These are phyloP conservation scores for Sinotaia quadrata DNA, from an alignment of 2,888 invertebrate species.

Conservation along the genomic window DNA sequence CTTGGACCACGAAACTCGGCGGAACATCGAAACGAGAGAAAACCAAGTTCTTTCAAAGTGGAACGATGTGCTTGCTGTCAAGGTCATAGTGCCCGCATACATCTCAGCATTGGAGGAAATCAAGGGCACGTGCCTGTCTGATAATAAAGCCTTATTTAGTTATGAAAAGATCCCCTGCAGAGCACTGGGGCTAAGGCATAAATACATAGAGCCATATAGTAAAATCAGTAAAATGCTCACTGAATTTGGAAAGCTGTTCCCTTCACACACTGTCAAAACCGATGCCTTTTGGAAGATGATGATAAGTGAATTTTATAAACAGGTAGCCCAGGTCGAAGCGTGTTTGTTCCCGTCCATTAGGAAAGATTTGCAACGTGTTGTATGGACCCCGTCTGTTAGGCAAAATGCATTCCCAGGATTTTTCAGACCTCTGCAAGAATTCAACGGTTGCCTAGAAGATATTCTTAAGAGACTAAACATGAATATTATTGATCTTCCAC, in stretches of 20 bases:
- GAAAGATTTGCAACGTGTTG: background rate
- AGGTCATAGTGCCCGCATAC: slow-evolving; percentile 61
- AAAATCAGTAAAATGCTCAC: too few species aligned
- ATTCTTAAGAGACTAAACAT: slow-evolving; percentile 29
- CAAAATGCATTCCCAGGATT: background rate
- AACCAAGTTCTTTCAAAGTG: slow-evolving; percentile 45
- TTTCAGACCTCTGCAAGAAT: background rate
- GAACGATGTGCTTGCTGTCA: slow-evolving; percentile 53
- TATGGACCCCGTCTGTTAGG: slow-evolving; percentile 6
- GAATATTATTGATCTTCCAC: slow-evolving; percentile 30
- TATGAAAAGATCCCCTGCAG: too few species aligned
- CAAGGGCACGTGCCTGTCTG: slow-evolving; percentile 19
- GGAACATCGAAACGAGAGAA: slow-evolving; percentile 25
- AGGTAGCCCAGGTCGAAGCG: background rate
- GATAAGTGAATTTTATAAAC: background rate
- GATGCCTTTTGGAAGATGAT: slow-evolving; percentile 8
- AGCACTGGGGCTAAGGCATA: too few species aligned
- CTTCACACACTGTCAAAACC: too few species aligned
- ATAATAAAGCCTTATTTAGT: background rate
- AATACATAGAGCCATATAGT: too few species aligned
- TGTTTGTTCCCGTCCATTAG: background rate
- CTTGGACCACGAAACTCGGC: slow-evolving; percentile 52
- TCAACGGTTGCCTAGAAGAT: background rate
- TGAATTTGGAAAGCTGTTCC: too few species aligned
- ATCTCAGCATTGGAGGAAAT: slow-evolving; percentile 34